Evolutionary conservation across 2,113 vertebrate genomes (phyloP), one percentile per base, ranked within the genome.

Genomic region (Phoxinus phoxinus): DNA sequence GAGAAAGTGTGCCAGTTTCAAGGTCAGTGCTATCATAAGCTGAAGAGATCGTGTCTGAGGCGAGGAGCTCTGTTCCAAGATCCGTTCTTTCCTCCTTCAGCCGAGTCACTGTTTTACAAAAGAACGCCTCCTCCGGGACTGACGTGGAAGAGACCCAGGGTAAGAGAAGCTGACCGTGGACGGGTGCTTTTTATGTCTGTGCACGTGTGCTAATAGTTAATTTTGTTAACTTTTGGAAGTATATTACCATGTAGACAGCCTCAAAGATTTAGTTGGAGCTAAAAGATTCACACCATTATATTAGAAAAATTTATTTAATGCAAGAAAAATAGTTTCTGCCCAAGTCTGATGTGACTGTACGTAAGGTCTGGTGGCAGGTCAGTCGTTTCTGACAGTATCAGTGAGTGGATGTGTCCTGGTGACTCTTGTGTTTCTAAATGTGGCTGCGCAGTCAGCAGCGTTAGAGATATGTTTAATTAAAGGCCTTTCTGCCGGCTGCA

Each of bases 141-240:
- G 85, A 93, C 90, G 83, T 96, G 95, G 95, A 96, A 92, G 91
- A 94, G 95, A 58, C 95, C 95, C 0, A 82, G 89, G 91, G 95
- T 96, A 90, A 93, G 93, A 17, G 41, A 8, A 85, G 25, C 23
- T 17, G 1, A 44, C 41, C 25, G 15, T n/a, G 46, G 19, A 86
- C n/a, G 75, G 3, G 53, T 53, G 35, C 8, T 74, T 69, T 73
- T 63, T 30, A 74, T 41, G 51, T 80, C 65, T 41, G 32, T 85
- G 13, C 15, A 6, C 3, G 17, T 73, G 72, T 74, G 37, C 41
- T 44, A 3, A 25, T 44, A 73, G 67, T 41, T 41, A 2, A 11
- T 71, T 72, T 72, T 12, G 4, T 72, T 11, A 6, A 13, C 2
- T 13, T 25, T 46, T 25, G 12, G 37, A 37, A 46, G 23, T 73